phyloP scores from a whole-genome alignment of 1,140 invertebrate genomes.

The Aphaenogaster ashmeadi region DNA sequence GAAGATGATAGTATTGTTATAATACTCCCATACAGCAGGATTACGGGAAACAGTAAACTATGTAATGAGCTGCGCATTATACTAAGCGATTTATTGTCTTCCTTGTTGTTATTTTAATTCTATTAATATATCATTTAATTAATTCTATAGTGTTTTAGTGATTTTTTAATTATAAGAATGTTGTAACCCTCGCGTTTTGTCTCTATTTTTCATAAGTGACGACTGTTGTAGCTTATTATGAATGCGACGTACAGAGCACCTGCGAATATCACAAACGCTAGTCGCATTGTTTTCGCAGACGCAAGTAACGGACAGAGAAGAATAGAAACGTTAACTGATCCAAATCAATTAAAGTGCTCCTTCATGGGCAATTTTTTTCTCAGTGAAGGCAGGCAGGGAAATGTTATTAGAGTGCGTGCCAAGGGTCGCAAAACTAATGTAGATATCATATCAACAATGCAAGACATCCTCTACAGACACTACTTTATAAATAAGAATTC shows the following conservation, averaged over 20 bases:
- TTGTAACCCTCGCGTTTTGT: too few relatives aligned
- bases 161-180: neutral
- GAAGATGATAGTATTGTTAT: neutral
- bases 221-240: neutral
- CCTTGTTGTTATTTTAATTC: neutral
- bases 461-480: neutral
- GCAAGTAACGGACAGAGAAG: neutral
- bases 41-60: neutral
- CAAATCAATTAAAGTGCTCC: neutral
- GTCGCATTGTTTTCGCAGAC: neutral
- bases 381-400: neutral
- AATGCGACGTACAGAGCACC: neutral
- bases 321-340: neutral
- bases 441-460: neutral
- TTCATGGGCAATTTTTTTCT: neutral
- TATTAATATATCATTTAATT: neutral
- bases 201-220: neutral
- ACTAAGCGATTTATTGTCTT: neutral
- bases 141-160: neutral
- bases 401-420: neutral
- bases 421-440: neutral
- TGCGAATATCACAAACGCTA: neutral
- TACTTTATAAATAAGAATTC: fast-evolving
- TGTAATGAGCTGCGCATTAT: neutral
- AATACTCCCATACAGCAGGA: neutral